Evolutionary conservation across 2,797 vertebrate genomes (phyloP).

Genomic region (Sandelia bainsii): DNA sequence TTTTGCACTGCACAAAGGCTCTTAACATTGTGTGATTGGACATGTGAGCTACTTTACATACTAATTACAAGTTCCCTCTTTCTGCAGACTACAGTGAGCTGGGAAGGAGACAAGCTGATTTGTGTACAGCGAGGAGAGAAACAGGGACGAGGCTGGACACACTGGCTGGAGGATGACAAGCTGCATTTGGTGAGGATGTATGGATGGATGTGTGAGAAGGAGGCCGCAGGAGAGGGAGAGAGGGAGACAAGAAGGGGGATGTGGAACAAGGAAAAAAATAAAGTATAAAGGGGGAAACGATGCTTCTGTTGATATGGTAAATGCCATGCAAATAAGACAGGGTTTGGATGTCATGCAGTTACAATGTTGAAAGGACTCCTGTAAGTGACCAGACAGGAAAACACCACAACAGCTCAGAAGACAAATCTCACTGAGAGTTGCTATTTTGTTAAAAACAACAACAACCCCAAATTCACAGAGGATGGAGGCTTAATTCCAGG

Average conservation of each 20-base stretch:
- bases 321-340: slow-evolving; percentile 47
- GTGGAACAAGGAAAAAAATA: slow-evolving; percentile 42
- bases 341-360: neutral
- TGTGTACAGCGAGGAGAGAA: slow-evolving; percentile 93
- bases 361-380: no score
- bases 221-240: neutral
- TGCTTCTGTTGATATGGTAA: slow-evolving; percentile 36
- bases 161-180: slow-evolving; percentile 91
- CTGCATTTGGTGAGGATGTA: slow-evolving; percentile 88
- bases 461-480: no score
- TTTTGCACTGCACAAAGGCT: slow-evolving; percentile 17
- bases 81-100: slow-evolving; percentile 90
- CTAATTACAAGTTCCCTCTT: slow-evolving; percentile 36
- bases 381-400: neutral
- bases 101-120: slow-evolving; percentile 91
- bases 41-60: slow-evolving; percentile 46
- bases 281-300: neutral
- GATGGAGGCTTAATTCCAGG: no score
- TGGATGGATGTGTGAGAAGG: neutral
- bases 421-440: no score
- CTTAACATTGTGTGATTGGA: slow-evolving; percentile 3
- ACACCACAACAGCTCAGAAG: neutral
- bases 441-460: no score
- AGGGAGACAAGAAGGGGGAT: neutral
- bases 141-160: slow-evolving; percentile 93